Conservation (phyloP, 2,113 vertebrate genomes). For the Rana temporaria region DNA sequence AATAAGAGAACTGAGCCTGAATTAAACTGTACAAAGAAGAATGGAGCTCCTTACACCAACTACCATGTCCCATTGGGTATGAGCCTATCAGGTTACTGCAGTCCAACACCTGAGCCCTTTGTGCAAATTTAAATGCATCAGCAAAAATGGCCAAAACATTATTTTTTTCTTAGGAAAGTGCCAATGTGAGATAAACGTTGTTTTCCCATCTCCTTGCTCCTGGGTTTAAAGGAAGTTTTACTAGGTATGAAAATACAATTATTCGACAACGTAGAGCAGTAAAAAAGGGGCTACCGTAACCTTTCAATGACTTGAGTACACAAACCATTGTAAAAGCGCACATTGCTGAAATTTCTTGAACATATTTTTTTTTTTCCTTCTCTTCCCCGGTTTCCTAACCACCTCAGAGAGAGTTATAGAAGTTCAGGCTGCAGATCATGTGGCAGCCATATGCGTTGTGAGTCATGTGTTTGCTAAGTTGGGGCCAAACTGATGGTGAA, state of each 20-base stretch:
- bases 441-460: conserved; percentile 81
- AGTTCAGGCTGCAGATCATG: conserved; percentile 68
- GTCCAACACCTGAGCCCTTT: not conserved
- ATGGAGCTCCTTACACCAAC: no score
- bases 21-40: no score
- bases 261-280: conserved; percentile 35
- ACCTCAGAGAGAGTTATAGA: conserved; percentile 51
- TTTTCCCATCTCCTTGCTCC: conserved; percentile 5
- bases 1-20: no score
- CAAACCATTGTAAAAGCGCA: conserved; percentile 61
- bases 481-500: conserved; percentile 58
- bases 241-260: conserved; percentile 41
- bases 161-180: not conserved
- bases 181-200: conserved; percentile 1
- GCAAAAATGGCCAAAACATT: conserved; percentile 11
- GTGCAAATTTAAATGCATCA: not conserved
- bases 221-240: conserved; percentile 6
- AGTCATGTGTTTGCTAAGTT: conserved; percentile 78
- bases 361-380: conserved; percentile 47
- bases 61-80: no score
- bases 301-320: conserved; percentile 52
- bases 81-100: not conserved
- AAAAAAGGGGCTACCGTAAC: conserved; percentile 48
- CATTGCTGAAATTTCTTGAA: conserved; percentile 53
- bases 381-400: conserved; percentile 56